Evolutionary conservation across 2,888 invertebrate genomes (phyloP).

Genomic region (Tillus elongatus): DNA sequence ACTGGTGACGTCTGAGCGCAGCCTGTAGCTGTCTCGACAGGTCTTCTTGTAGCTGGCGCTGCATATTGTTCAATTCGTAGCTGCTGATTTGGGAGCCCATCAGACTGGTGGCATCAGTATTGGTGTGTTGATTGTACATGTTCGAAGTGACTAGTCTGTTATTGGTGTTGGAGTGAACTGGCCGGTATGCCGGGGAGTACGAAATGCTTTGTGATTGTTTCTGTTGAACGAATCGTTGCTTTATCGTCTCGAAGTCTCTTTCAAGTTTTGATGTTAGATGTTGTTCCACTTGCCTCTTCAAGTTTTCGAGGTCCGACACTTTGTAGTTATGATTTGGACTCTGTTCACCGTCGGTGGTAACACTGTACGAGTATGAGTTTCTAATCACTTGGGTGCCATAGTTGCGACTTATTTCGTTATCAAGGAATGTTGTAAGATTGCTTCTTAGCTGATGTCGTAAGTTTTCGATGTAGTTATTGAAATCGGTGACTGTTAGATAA

Average conservation of each 20-base stretch:
- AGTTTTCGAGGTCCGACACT: slow-evolving; percentile 31
- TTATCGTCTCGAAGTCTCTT: slow-evolving; percentile 8
- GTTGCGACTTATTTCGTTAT: slow-evolving; percentile 30
- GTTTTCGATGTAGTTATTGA: slow-evolving; percentile 28
- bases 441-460: slow-evolving; percentile 31
- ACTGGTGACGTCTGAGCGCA: slow-evolving; percentile 24
- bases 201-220: slow-evolving; percentile 11
- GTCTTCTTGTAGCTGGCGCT: slow-evolving; percentile 28
- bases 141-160: neutral
- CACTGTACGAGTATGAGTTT: slow-evolving; percentile 30
- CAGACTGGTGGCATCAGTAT: neutral
- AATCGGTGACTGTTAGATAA: slow-evolving; percentile 20
- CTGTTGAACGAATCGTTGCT: slow-evolving; percentile 14
- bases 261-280: slow-evolving; percentile 32
- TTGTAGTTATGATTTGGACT: slow-evolving; percentile 33
- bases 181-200: neutral
- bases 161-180: neutral
- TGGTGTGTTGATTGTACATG: neutral
- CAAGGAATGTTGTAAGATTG: slow-evolving; percentile 33
- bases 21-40: slow-evolving; percentile 32
- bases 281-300: slow-evolving; percentile 32
- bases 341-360: slow-evolving; percentile 23
- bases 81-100: slow-evolving; percentile 19
- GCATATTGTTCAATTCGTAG: slow-evolving; percentile 22
- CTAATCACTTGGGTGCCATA: slow-evolving; percentile 34